phyloP scores from a whole-genome alignment of 2,797 vertebrate genomes.

The Cryptoprocta ferox region DNA sequence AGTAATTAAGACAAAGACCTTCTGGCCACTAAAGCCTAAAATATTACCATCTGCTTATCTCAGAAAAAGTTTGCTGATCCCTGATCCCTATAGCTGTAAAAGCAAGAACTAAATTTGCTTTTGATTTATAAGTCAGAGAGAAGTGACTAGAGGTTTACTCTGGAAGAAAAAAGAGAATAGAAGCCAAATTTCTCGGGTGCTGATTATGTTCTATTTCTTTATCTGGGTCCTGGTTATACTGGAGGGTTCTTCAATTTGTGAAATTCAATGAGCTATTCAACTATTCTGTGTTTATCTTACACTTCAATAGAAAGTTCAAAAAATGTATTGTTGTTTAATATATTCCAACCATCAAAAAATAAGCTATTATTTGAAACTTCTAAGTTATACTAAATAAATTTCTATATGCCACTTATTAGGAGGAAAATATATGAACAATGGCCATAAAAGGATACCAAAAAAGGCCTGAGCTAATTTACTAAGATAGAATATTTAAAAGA shows the following conservation, averaged over 20 bases:
- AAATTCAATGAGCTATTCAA: neutral
- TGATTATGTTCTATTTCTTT: neutral
- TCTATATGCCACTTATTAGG: neutral
- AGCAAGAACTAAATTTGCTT: constrained; percentile 12
- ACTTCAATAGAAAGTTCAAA: neutral
- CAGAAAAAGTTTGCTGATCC: neutral
- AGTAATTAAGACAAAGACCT: neutral
- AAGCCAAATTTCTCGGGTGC: neutral
- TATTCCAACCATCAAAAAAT: neutral
- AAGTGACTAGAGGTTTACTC: neutral
- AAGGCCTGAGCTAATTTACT: neutral
- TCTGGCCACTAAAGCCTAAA: neutral
- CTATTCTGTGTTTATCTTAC: constrained; percentile 14
- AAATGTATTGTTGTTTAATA: neutral
- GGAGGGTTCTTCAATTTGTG: neutral
- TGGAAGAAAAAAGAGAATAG: neutral
- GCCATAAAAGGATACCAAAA: neutral
- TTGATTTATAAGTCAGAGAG: neutral
- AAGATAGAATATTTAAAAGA: neutral
- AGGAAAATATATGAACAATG: neutral
- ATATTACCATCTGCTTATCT: neutral
- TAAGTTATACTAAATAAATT: neutral
- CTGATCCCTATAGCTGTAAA: neutral
- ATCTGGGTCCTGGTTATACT: neutral
- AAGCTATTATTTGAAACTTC: neutral